Evolutionary conservation across 1,140 invertebrate species (phyloP).

Genomic region (Hermetia illucens): DNA sequence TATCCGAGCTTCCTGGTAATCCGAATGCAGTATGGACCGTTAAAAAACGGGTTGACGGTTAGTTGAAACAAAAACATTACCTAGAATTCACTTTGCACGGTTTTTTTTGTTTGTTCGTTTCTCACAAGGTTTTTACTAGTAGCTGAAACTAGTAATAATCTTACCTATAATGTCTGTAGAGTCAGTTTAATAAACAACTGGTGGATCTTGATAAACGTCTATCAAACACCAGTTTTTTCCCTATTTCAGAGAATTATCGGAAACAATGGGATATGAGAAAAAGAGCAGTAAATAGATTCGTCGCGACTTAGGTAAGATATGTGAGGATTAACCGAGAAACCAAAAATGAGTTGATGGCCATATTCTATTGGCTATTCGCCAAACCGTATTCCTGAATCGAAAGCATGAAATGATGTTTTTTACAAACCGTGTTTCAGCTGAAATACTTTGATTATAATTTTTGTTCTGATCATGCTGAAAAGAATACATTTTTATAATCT

Average conservation of each 20-base stretch:
- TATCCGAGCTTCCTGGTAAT: constrained; percentile 96
- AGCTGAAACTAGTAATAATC: too few species aligned
- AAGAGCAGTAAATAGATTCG: too few species aligned
- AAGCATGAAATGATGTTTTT: constrained; percentile 27
- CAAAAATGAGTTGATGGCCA: too few species aligned
- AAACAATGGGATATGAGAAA: too few species aligned
- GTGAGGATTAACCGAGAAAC: too few species aligned
- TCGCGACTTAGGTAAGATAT: too few species aligned
- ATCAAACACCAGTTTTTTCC: constrained; percentile 55
- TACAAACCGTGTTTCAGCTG: constrained; percentile 30
- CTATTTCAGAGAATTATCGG: constrained; percentile 49
- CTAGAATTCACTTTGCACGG: constrained; percentile 9
- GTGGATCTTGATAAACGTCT: constrained; percentile 38
- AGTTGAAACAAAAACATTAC: constrained; percentile 11
- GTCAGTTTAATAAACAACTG: constrained; percentile 33
- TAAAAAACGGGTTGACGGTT: constrained; percentile 74
- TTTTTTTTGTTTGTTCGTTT: neutral
- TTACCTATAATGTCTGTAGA: too few species aligned
- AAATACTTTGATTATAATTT: constrained; percentile 27
- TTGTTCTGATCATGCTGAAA: constrained; percentile 19
- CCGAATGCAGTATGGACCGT: constrained; percentile 99
- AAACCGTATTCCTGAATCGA: too few species aligned
- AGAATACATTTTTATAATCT: neutral
- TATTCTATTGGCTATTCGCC: too few species aligned
- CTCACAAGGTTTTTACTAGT: too few species aligned